These are phyloP conservation scores for Drosophila falleni DNA, from an alignment of 2,888 invertebrate species.

Conservation along the genomic window DNA sequence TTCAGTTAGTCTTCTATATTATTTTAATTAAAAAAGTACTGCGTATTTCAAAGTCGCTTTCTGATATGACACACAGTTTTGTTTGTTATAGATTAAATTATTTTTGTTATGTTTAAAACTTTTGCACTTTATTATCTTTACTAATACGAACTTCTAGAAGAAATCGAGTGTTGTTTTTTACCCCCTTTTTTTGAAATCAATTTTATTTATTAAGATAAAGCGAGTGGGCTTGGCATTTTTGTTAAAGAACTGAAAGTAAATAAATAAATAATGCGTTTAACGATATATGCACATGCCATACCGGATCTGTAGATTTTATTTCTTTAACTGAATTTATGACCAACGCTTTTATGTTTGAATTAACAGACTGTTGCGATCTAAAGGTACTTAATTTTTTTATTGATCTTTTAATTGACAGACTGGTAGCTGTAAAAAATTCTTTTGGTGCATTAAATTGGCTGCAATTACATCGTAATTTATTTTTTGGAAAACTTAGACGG, in stretches of 20 bases:
- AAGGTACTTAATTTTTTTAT: neutral
- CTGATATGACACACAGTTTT: neutral
- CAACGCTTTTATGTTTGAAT: neutral
- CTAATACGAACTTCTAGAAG: conserved; percentile 3
- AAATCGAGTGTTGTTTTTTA: conserved; percentile 23
- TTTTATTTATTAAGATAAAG: conserved; percentile 28
- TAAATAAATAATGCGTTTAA: neutral
- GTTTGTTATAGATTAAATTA: conserved; percentile 14
- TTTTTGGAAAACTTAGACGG: neutral
- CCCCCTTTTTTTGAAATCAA: conserved; percentile 2
- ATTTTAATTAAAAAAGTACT: neutral
- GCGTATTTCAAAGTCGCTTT: conserved; percentile 17
- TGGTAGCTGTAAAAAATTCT: neutral
- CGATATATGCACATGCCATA: neutral
- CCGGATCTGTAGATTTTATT: neutral
- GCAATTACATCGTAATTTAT: neutral
- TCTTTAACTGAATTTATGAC: neutral
- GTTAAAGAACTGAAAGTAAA: conserved; percentile 4
- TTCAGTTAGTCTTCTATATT: neutral
- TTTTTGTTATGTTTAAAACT: conserved; percentile 13
- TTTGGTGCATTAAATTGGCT: neutral
- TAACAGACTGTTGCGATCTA: neutral
- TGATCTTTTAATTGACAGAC: neutral
- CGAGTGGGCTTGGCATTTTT: conserved; percentile 12
- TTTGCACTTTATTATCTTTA: conserved; percentile 7